phyloP scores from a whole-genome alignment of 2,797 vertebrate species.

The Rhincodon typus region DNA sequence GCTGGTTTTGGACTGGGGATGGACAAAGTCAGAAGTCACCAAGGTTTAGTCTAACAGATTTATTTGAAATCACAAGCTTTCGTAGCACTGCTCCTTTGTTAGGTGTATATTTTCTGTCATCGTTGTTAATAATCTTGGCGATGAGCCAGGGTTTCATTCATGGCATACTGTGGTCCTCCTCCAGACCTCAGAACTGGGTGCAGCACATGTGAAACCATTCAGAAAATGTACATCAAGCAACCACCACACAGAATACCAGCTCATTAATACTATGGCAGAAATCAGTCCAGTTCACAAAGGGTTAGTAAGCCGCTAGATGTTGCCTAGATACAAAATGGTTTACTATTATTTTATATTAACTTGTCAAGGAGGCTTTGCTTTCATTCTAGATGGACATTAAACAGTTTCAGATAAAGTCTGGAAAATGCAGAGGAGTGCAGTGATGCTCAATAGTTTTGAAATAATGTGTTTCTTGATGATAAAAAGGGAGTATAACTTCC shows the following conservation, averaged over 20 bases:
- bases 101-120: no score
- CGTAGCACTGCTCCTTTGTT: no score
- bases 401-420: neutral
- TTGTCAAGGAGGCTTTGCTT: neutral
- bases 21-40: no score
- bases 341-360: slow-evolving; percentile 26
- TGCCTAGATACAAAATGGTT: slow-evolving; percentile 10
- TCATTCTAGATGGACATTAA: neutral
- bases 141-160: no score
- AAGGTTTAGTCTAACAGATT: no score
- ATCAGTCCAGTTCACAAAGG: neutral
- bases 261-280: neutral
- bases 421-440: neutral
- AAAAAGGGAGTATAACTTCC: neutral
- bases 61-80: no score
- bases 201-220: neutral
- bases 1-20: no score
- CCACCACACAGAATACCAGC: neutral
- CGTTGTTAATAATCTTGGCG: neutral
- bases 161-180: neutral
- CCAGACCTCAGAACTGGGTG: neutral
- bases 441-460: neutral
- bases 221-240: neutral
- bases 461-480: neutral
- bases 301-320: neutral